Evolutionary conservation across 1,140 invertebrate species (phyloP), one percentile per base, ranked within the genome.

Genomic region (Leptinotarsa defecta): DNA sequence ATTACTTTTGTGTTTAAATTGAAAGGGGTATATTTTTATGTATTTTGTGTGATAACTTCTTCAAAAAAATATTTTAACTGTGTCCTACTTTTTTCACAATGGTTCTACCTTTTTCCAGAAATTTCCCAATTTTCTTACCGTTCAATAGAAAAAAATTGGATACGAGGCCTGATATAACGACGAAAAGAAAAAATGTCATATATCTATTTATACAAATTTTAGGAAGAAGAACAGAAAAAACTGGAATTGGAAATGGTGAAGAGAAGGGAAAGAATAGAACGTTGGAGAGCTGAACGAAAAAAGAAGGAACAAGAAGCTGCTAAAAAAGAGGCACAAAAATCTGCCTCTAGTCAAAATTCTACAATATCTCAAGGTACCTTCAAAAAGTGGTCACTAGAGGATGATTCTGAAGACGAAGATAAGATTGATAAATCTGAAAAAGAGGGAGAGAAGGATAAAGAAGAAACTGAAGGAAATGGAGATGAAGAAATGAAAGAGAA

Each of bases 161-260:
- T 43, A 43, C 0, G 34, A 11, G 34, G 8, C 34, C 2, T 43
- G 34, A 43, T 43, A 43, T 11, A 43, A 43, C 3, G 1, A 34
- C 0, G 8, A 11, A 11, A 11, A 43, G 8, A 43, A 3, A 34
- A 43, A 3, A 11, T 43, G 8, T 43, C 8, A 43, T 2, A 43
- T 43, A 43, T 43, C 8, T 3, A 43, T 43, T 43, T 0, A 11
- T 43, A 43, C 8, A 43, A 43, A 11, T 81, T 79, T 48, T 76
- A 92, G 89, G 94, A 95, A 86, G 94, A 94, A 84, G 94, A 95
- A 81, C 95, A 98, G 84, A 94, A 92, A 77, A 91, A 94, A 52
- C 86, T 99, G 17, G 98, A 99, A 84, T 87, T 94, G 19, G 97
- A 98, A 88, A 99, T 99, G 97, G 95, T 96, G 83, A 98, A 98